Conservation (phyloP, 2,113 vertebrate species). For the Suncus etruscus region DNA sequence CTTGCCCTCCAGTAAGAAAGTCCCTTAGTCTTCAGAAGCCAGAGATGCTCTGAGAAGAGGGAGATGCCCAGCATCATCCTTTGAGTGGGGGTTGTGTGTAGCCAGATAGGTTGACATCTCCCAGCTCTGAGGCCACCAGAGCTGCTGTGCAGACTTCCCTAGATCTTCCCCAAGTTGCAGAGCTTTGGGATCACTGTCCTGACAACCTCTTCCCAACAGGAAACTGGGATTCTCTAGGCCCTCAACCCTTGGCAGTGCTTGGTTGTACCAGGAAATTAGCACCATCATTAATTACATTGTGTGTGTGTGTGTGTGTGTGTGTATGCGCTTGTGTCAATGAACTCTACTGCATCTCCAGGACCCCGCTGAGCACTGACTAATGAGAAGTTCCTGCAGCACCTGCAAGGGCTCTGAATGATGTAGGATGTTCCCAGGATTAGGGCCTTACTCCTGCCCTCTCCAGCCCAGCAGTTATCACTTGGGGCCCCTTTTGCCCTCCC, state of each 20-base stretch:
- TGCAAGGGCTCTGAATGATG: conserved; percentile 54
- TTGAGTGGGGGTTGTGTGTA: conserved; percentile 18
- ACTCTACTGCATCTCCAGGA: conserved; percentile 65
- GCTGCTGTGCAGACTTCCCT: conserved; percentile 1
- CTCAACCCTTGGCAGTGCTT: conserved; percentile 81
- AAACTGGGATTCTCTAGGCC: conserved; percentile 64
- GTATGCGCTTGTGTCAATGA: not conserved
- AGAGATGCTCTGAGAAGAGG: conserved; percentile 62
- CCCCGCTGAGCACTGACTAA: conserved; percentile 58
- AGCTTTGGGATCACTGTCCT: conserved; percentile 58
- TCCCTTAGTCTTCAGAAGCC: conserved; percentile 63
- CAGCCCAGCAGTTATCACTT: conserved; percentile 43
- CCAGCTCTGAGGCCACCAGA: not conserved
- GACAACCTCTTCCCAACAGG: conserved; percentile 53
- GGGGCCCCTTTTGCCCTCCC: conserved; percentile 21
- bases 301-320: conserved; percentile 59
- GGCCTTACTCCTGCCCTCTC: not conserved
- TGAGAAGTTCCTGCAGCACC: conserved; percentile 13
- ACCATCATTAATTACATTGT: conserved; percentile 79
- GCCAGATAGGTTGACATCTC: conserved; percentile 19
- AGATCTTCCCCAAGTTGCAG: not conserved
- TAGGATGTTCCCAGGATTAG: conserved; percentile 67
- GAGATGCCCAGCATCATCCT: conserved; percentile 51
- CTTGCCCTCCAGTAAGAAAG: conserved; percentile 64
- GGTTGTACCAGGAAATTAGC: conserved; percentile 79